These are phyloP conservation scores for Plebejus argus DNA, from an alignment of 2,888 invertebrate genomes.

Conservation along the genomic window DNA sequence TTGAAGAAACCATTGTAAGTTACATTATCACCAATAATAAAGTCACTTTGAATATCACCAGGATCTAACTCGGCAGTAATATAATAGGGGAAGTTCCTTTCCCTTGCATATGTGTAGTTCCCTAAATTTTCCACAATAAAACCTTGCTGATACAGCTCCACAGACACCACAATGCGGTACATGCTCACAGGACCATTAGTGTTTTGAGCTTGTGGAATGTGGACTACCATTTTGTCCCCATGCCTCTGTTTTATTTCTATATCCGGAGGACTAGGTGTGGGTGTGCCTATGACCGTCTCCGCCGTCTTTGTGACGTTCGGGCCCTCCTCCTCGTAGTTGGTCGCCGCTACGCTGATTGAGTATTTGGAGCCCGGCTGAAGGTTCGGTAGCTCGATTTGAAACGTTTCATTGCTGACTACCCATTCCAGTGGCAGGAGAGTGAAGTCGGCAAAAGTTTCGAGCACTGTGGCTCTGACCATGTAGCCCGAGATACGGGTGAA, in stretches of 20 bases:
- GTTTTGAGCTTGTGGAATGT: conserved; percentile 85
- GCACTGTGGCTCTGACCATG: conserved; percentile 75
- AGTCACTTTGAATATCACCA: conserved; percentile 82
- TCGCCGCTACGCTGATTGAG: conserved; percentile 86
- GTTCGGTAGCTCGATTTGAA: conserved; percentile 80
- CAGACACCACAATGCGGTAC: conserved; percentile 88
- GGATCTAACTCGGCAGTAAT: conserved; percentile 90
- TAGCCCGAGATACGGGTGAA: conserved; percentile 78
- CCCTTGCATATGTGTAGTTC: conserved; percentile 84
- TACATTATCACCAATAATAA: conserved; percentile 88
- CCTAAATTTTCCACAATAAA: conserved; percentile 82
- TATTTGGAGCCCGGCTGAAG: conserved; percentile 89
- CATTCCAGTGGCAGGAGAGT: conserved; percentile 76
- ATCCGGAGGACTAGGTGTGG: conserved; percentile 85
- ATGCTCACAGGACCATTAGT: conserved; percentile 89
- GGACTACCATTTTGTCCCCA: conserved; percentile 83
- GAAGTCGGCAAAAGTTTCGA: conserved; percentile 81
- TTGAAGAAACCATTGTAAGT: conserved; percentile 89
- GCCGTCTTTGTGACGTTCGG: conserved; percentile 77
- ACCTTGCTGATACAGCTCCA: conserved; percentile 82
- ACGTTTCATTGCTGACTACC: conserved; percentile 81
- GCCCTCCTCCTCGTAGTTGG: conserved; percentile 82
- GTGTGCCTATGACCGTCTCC: conserved; percentile 87
- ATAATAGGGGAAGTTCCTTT: conserved; percentile 88
- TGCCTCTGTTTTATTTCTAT: conserved; percentile 84